Percentiles rank a stretch among this genome's conserved stretches.
Conservation (phyloP, 2,113 vertebrate species). For the Thamnaconus septentrionalis region DNA sequence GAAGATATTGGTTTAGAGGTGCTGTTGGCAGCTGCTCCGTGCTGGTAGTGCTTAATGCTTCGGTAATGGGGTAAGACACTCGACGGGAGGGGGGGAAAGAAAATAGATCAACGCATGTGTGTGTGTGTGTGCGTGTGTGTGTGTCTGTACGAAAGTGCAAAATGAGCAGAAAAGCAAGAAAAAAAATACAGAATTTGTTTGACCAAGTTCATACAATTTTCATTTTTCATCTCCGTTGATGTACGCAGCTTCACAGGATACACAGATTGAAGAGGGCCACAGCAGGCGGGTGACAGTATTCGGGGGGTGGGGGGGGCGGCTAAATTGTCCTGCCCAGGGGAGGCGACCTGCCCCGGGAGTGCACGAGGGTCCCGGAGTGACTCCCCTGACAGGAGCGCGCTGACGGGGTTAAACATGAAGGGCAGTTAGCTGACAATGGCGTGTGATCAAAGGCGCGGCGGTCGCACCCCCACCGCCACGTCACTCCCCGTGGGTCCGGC, state of each 20-base stretch:
- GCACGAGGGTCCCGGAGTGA: slow-evolving; percentile 35
- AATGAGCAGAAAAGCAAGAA: neutral
- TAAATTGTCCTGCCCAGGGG: slow-evolving; percentile 32
- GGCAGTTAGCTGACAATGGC: slow-evolving; percentile 27
- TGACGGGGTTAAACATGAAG: slow-evolving; percentile 57
- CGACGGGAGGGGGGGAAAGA: slow-evolving; percentile 9
- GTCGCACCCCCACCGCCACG: neutral
- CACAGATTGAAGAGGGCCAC: too few species aligned
- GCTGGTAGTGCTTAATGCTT: slow-evolving; percentile 35
- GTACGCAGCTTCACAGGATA: too few species aligned
- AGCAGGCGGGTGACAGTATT: too few species aligned
- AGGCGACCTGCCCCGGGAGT: slow-evolving; percentile 34
- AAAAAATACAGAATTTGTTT: too few species aligned
- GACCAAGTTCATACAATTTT: too few species aligned
- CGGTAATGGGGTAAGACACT: slow-evolving; percentile 18
- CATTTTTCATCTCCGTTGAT: too few species aligned
- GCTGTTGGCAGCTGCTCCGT: slow-evolving; percentile 34
- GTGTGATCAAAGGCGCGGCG: slow-evolving; percentile 34
- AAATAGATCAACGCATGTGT: neutral
- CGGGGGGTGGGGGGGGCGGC: neutral
- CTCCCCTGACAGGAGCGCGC: slow-evolving; percentile 34
- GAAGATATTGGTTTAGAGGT: slow-evolving; percentile 56
- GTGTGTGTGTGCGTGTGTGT: neutral
- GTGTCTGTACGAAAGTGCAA: neutral
- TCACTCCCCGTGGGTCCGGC: slow-evolving; percentile 10